Evolutionary conservation across 92 coral and sea anemone species (phyloP).

Genomic region (Paragorgia papillata): DNA sequence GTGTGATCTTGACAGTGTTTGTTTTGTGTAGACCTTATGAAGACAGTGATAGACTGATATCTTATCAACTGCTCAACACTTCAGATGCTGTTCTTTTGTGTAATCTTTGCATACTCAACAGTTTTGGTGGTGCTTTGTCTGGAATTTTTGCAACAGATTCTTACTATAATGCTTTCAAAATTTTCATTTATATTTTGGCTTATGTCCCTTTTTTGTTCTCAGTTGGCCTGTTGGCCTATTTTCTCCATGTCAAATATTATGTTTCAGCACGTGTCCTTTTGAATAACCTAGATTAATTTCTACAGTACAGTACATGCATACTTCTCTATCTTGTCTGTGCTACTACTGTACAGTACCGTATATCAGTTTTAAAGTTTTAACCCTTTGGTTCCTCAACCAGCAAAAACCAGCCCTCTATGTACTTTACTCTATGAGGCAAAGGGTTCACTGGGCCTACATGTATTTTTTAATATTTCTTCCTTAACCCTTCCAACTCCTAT

Average conservation of each 20-base stretch:
- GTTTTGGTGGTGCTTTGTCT: slow-evolving; percentile 52
- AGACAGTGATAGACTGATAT: slow-evolving; percentile 31
- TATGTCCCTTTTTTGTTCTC: slow-evolving; percentile 30
- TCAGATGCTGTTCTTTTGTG: slow-evolving; percentile 78
- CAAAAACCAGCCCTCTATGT: too few species aligned
- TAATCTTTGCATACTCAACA: slow-evolving; percentile 70
- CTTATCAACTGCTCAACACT: slow-evolving; percentile 72
- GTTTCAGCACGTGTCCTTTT: background rate
- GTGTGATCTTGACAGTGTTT: slow-evolving; percentile 60
- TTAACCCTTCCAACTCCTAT: too few species aligned
- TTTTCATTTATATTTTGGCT: slow-evolving; percentile 1
- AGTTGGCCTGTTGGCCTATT: slow-evolving; percentile 13
- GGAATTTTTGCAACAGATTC: background rate
- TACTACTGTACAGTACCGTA: too few species aligned
- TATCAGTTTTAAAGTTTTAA: too few species aligned
- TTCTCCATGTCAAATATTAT: background rate
- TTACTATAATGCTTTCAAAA: slow-evolving; percentile 3
- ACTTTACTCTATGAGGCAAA: too few species aligned
- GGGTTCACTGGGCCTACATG: too few species aligned
- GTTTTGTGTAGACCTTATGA: slow-evolving; percentile 77
- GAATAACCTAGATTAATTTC: background rate
- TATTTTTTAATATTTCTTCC: too few species aligned
- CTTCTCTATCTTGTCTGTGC: too few species aligned
- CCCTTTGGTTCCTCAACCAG: too few species aligned
- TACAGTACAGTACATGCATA: too few species aligned